Conservation (phyloP, 2,888 invertebrate species). For the Ctena decussata region DNA sequence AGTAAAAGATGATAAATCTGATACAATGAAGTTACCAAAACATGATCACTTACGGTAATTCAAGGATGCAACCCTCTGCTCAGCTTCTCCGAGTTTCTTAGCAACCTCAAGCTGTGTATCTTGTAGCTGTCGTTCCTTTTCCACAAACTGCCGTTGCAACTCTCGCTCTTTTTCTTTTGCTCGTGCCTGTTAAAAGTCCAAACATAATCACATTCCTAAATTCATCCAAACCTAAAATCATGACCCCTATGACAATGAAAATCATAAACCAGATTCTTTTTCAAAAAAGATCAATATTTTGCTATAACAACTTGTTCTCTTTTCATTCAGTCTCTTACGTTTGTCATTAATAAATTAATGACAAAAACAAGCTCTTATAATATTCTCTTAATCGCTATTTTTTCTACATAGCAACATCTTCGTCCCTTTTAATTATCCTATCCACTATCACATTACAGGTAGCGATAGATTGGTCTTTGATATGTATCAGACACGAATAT, state of each 20-base stretch:
- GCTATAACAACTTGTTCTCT: too few relatives aligned
- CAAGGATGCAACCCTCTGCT: constrained; percentile 86
- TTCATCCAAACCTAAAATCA: too few relatives aligned
- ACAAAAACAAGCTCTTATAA: too few relatives aligned
- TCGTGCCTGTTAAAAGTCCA: constrained; percentile 75
- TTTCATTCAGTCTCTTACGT: too few relatives aligned
- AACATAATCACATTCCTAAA: neutral
- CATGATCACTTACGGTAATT: constrained; percentile 71
- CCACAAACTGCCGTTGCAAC: constrained; percentile 85
- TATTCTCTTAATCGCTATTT: too few relatives aligned
- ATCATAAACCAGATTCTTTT: too few relatives aligned
- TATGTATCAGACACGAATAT: neutral
- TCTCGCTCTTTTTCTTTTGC: constrained; percentile 86
- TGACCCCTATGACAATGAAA: too few relatives aligned
- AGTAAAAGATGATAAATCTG: neutral
- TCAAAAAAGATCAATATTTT: too few relatives aligned
- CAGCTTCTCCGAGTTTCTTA: constrained; percentile 87
- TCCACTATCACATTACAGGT: neutral
- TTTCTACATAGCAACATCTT: neutral
- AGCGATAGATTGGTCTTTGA: neutral
- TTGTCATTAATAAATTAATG: too few relatives aligned
- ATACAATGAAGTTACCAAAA: too few relatives aligned
- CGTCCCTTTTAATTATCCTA: neutral
- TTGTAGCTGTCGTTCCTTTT: constrained; percentile 86
- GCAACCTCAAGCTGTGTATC: constrained; percentile 86